Conservation (phyloP, 2,113 vertebrate genomes). For the Eudorcas thomsonii region DNA sequence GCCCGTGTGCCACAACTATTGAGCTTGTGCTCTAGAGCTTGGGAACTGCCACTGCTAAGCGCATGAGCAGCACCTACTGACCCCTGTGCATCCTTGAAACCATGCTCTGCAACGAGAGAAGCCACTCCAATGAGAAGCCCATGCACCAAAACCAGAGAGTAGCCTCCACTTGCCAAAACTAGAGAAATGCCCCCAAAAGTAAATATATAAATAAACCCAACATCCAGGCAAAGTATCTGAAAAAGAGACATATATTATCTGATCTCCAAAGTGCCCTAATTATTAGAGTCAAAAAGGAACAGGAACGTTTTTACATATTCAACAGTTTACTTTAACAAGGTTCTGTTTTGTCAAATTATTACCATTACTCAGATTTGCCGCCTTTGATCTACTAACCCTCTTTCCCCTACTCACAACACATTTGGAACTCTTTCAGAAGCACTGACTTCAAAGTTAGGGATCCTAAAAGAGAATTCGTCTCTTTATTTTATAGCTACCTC, state of each 20-base stretch:
- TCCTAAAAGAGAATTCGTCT: not conserved
- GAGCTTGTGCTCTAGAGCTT: not conserved
- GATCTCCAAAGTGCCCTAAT: not conserved
- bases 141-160: not conserved
- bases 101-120: not conserved
- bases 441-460: not conserved
- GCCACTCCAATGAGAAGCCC: not conserved
- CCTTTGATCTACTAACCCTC: not conserved
- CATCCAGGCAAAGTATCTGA: not conserved
- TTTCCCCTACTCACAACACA: not conserved
- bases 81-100: not conserved
- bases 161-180: not conserved
- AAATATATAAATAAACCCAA: not conserved
- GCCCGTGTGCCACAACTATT: not conserved
- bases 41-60: not conserved
- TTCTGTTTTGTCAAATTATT: not conserved
- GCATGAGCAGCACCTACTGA: not conserved
- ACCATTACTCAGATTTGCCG: not conserved
- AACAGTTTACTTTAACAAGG: not conserved
- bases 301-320: not conserved
- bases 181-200: not conserved
- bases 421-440: not conserved
- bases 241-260: not conserved
- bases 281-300: not conserved
- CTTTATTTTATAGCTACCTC: not conserved